phyloP scores from a whole-genome alignment of 2,888 invertebrate genomes.

The Cabera pusaria region DNA sequence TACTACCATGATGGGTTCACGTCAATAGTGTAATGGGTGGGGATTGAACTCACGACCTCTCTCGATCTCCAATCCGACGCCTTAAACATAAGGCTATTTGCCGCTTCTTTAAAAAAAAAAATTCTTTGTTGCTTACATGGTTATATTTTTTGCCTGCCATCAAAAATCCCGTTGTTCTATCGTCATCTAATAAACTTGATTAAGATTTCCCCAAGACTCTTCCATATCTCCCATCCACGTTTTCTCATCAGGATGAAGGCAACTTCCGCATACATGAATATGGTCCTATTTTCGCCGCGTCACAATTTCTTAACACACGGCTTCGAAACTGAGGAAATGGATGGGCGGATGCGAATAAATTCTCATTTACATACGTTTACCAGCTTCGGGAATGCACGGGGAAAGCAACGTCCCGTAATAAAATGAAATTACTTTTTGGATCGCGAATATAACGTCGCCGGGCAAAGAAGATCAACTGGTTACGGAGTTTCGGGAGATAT shows the following conservation, averaged over 20 bases:
- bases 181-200: too few relatives aligned
- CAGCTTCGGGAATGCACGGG: slow-evolving; percentile 33
- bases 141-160: too few relatives aligned
- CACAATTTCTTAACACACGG: slow-evolving; percentile 25
- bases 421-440: slow-evolving; percentile 37
- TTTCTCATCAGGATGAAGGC: slow-evolving; percentile 9
- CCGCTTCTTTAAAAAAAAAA: too few relatives aligned
- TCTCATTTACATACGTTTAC: slow-evolving; percentile 54
- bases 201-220: too few relatives aligned
- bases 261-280: slow-evolving; percentile 16
- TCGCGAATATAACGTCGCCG: slow-evolving; percentile 25
- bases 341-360: slow-evolving; percentile 51
- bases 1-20: too few relatives aligned
- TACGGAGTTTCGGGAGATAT: slow-evolving; percentile 10
- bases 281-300: slow-evolving; percentile 11
- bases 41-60: too few relatives aligned
- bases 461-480: slow-evolving; percentile 18
- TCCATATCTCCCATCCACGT: not conserved
- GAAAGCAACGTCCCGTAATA: slow-evolving; percentile 45
- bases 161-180: too few relatives aligned
- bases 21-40: too few relatives aligned
- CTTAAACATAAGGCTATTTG: too few relatives aligned
- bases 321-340: slow-evolving; percentile 24
- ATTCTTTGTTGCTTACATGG: too few relatives aligned
- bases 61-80: too few relatives aligned